Base-by-base conservation (phyloP, 2,888 invertebrate genomes). In the Pammene aurita region DNA sequence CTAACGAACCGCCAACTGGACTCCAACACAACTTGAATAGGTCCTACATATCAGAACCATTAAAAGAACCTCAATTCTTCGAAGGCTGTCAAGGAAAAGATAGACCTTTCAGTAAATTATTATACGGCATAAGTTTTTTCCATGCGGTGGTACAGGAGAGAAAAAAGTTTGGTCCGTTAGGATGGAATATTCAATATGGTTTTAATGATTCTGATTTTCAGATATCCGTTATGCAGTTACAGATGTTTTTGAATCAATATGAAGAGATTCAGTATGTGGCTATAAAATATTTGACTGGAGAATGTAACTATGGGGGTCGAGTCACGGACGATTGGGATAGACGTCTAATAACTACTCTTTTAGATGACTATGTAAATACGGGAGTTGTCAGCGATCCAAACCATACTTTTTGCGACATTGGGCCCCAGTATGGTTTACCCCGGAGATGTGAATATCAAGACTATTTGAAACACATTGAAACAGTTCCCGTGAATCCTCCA, bases 1-100 rank as follows among this genome's bases (percentile, higher is more conserved):
- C 98, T 0, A 98, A 98, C 80, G 98, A 98, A 86, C 96, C 97
- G 0, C 98, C 98, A 0, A 96, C 96, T 7, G 98, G 97, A 0
- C 92, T 98, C 16, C 95, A 96, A 78, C 96, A 97, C 85, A 98
- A 98, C 88, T 93, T 98, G 54, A 92, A 96, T 63, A 95, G 97
- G 77, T 97, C 97, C 0, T 98, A 97, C 82, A 94, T 95, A 74
- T 96, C 96, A 6, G 97, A 98, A 80, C 98, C 98, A 0, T 94
- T 98, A 71, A 96, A 96, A 81, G 96, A 97, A 87, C 90, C 94
- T 0, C 94, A 95, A 64, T 98, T 98, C 88, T 98, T 95, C 78
- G 90, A 91, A 86, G 96, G 97, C 0, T 97, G 97, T 82, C 94
- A 95, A 0, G 95, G 95, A 38, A 97, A 96, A 89, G 95, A 95